These are phyloP conservation scores for Chymomyza procnemis DNA, from an alignment of 2,888 invertebrate species.

Conservation along the genomic window DNA sequence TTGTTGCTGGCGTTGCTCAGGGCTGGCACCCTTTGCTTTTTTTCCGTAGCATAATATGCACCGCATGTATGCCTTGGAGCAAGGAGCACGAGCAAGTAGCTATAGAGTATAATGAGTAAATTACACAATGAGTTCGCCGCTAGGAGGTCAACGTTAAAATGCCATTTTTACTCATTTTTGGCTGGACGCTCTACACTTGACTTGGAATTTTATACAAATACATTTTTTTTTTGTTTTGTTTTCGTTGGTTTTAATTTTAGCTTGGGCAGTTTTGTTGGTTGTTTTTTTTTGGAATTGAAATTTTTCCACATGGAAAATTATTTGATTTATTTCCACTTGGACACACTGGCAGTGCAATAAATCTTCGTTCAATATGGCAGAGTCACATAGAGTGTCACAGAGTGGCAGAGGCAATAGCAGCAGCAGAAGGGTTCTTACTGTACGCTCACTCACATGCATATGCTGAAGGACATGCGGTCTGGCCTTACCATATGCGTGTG, in stretches of 20 bases:
- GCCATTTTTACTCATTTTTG: slow-evolving; percentile 37
- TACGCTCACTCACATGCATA: slow-evolving; percentile 25
- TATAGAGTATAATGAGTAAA: slow-evolving; percentile 72
- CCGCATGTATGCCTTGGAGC: slow-evolving; percentile 46
- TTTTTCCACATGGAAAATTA: slow-evolving; percentile 76
- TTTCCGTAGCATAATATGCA: slow-evolving; percentile 34
- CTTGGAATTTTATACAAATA: slow-evolving; percentile 53
- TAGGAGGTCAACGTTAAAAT: slow-evolving; percentile 32
- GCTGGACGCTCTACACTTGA: slow-evolving; percentile 44
- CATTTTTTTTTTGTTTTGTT: slow-evolving; percentile 34
- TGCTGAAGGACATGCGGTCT: slow-evolving; percentile 38
- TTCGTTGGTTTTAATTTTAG: slow-evolving; percentile 49
- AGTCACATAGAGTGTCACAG: slow-evolving; percentile 38
- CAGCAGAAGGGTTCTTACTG: neutral
- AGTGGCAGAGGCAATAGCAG: slow-evolving; percentile 8
- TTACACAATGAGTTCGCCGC: slow-evolving; percentile 62
- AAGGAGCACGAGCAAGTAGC: slow-evolving; percentile 48
- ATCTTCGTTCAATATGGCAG: slow-evolving; percentile 75
- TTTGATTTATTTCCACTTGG: slow-evolving; percentile 77
- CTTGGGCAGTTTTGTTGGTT: slow-evolving; percentile 23
- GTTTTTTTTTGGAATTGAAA: slow-evolving; percentile 38
- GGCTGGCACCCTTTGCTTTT: slow-evolving; percentile 15
- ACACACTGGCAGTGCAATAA: slow-evolving; percentile 75
- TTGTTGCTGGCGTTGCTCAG: slow-evolving; percentile 18
- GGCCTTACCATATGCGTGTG: slow-evolving; percentile 31